A percentile compares a stretch with the other conserved stretches of the same genome.
phyloP scores from a whole-genome alignment of 2,888 invertebrate genomes.

The Apodemia mormo region DNA sequence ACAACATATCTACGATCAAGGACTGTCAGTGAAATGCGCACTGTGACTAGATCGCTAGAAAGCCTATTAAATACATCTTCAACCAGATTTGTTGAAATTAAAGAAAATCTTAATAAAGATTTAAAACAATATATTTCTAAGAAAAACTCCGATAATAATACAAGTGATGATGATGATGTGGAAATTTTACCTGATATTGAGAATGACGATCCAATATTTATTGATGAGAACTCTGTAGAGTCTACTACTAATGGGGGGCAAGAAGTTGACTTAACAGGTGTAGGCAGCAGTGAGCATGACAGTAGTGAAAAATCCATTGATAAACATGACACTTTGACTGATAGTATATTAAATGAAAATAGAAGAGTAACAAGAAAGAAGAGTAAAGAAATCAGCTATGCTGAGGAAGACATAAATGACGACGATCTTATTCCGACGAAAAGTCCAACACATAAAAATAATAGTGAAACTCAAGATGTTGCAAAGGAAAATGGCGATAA shows the following conservation, averaged over 20 bases:
- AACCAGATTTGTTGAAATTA: slow-evolving; percentile 77
- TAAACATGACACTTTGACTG: slow-evolving; percentile 24
- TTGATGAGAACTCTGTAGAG: slow-evolving; percentile 76
- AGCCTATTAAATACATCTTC: slow-evolving; percentile 78
- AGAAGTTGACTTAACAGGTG: slow-evolving; percentile 65
- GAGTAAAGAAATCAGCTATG: neutral
- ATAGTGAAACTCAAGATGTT: neutral
- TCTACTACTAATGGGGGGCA: slow-evolving; percentile 53
- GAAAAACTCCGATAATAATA: slow-evolving; percentile 44
- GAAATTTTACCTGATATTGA: slow-evolving; percentile 63
- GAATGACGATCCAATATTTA: slow-evolving; percentile 74
- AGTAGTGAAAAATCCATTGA: slow-evolving; percentile 56
- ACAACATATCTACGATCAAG: slow-evolving; percentile 70
- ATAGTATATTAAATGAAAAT: neutral
- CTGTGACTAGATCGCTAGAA: slow-evolving; percentile 78
- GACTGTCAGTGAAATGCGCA: slow-evolving; percentile 73
- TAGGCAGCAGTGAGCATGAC: slow-evolving; percentile 74
- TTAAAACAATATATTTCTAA: slow-evolving; percentile 74
- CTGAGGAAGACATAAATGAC: slow-evolving; percentile 21
- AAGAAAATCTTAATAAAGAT: slow-evolving; percentile 78
- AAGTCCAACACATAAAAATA: neutral
- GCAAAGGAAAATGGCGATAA: neutral
- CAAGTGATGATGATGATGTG: slow-evolving; percentile 67
- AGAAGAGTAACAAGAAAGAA: slow-evolving; percentile 21
- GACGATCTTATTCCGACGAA: neutral